Evolutionary conservation across 2,797 vertebrate genomes (phyloP), one percentile per base, ranked within the genome.

Genomic region (Diglossa cyanea): DNA sequence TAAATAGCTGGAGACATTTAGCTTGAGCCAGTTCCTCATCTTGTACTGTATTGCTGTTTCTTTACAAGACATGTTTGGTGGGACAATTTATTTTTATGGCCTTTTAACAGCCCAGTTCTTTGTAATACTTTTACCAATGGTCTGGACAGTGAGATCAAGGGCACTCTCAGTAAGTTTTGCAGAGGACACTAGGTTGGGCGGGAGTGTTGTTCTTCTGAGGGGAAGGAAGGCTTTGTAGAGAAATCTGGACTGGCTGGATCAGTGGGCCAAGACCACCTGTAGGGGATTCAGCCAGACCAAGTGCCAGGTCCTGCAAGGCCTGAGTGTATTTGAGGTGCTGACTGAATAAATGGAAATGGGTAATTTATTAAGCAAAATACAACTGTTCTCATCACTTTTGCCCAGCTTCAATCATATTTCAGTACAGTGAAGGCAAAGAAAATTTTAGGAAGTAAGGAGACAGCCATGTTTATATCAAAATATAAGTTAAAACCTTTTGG

Each of bases 281-380:
- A 6, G 24, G 30, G 35, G 23, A 5, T 40, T 45, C 16, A 51
- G 7, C 10, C 25, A 35, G 47, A 15, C 17, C 35, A 9, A 7
- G 5, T 37, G 4, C 21, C 0, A 0, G 6, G 28, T 60, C n/a
- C 20, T 44, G 24, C 10, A 62, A 39, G 9, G 17, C 30, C 15
- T 45, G 10, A 51, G 16, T 20, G 8, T 26, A 10, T n/a, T 58
- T 0, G 0, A 60, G 13, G 4, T 80, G 12, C 25, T 40, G 13
- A 71, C 12, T 55, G 51, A 88, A 71, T 55, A 16, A 51, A n/a
- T 50, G 19, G 19, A 62, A 77, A 50, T 37, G 42, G 7, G 3
- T 28, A 48, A 35, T 67, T 71, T 68, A 53, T 57, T 48, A 67
- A 79, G 57, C 9, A 73, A 57, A 71, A 53, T 11, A 0, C 3